A percentile compares a stretch with the other conserved stretches of the same genome.
These are phyloP conservation scores for Torymus auratus DNA, from an alignment of 2,888 invertebrate genomes.

Conservation along the genomic window DNA sequence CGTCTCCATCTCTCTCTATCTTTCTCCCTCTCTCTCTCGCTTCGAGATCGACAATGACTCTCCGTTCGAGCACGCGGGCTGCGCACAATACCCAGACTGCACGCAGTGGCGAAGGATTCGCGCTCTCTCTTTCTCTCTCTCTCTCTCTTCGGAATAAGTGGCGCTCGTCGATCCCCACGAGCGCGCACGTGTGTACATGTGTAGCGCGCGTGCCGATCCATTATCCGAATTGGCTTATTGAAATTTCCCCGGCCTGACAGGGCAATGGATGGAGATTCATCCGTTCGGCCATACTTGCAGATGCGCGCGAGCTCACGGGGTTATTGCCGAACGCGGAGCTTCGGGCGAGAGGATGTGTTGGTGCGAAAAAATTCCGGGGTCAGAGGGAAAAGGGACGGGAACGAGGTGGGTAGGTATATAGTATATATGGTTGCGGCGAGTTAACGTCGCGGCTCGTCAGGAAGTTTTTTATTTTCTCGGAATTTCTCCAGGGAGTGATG, in stretches of 20 bases:
- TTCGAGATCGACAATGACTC: constrained; percentile 53
- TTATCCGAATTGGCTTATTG: constrained; percentile 76
- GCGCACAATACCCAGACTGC: not conserved
- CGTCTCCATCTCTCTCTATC: constrained; percentile 46
- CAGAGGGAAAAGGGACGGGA: not conserved
- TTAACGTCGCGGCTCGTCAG: constrained; percentile 5
- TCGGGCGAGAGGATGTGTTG: not conserved
- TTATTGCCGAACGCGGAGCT: constrained; percentile 11
- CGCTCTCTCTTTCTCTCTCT: constrained; percentile 17
- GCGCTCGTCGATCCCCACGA: constrained; percentile 48
- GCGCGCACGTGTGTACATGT: constrained; percentile 60
- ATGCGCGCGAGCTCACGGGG: constrained; percentile 59
- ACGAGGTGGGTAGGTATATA: not conserved
- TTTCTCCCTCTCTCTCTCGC: too few species aligned
- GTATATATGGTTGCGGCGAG: not conserved
- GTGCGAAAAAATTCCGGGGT: constrained; percentile 7
- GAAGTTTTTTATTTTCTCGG: not conserved
- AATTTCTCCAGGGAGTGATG: too few species aligned
- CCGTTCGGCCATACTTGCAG: constrained; percentile 72
- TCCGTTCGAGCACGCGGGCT: constrained; percentile 14
- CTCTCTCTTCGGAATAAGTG: constrained; percentile 42
- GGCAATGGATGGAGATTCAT: constrained; percentile 74
- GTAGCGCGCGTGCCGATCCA: constrained; percentile 70
- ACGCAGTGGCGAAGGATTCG: constrained; percentile 33
- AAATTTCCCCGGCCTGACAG: constrained; percentile 73